Percentiles rank a stretch among this genome's conserved stretches.
Evolutionary conservation across 2,888 invertebrate genomes (phyloP).

Genomic region (Marasmarcha lunaedactyla): DNA sequence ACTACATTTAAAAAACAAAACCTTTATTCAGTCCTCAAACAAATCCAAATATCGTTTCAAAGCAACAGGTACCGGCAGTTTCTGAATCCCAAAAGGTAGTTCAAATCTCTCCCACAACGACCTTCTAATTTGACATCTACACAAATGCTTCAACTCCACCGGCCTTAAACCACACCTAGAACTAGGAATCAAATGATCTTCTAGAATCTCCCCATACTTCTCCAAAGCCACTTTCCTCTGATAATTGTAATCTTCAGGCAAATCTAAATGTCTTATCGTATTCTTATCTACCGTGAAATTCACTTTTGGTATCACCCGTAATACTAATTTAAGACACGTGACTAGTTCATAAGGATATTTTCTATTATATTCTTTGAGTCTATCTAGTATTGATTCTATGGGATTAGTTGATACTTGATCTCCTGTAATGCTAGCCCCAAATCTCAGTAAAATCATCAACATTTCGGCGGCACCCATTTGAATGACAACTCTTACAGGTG

Average conservation of each 20-base stretch:
- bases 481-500: conserved; percentile 79
- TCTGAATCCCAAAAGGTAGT: conserved; percentile 79
- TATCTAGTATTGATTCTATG: conserved; percentile 74
- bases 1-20: neutral
- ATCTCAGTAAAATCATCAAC: conserved; percentile 78
- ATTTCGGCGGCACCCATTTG: conserved; percentile 82
- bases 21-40: conserved; percentile 71
- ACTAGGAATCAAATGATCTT: conserved; percentile 70
- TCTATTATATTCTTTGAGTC: conserved; percentile 72
- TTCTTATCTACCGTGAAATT: conserved; percentile 53
- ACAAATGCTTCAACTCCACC: conserved; percentile 81
- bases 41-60: conserved; percentile 81
- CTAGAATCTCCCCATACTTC: conserved; percentile 60
- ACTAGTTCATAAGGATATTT: conserved; percentile 78
- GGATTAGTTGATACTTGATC: conserved; percentile 73
- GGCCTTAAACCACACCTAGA: conserved; percentile 73
- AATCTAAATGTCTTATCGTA: conserved; percentile 33
- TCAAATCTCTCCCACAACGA: conserved; percentile 76
- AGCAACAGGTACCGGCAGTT: conserved; percentile 74
- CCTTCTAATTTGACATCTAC: conserved; percentile 77
- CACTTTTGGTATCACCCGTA: conserved; percentile 74
- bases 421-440: conserved; percentile 73
- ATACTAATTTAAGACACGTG: conserved; percentile 74
- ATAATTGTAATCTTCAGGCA: conserved; percentile 54
- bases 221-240: conserved; percentile 49